phyloP scores from a whole-genome alignment of 53 echinoderm and acorn worm genomes.

The Henricia sp. region DNA sequence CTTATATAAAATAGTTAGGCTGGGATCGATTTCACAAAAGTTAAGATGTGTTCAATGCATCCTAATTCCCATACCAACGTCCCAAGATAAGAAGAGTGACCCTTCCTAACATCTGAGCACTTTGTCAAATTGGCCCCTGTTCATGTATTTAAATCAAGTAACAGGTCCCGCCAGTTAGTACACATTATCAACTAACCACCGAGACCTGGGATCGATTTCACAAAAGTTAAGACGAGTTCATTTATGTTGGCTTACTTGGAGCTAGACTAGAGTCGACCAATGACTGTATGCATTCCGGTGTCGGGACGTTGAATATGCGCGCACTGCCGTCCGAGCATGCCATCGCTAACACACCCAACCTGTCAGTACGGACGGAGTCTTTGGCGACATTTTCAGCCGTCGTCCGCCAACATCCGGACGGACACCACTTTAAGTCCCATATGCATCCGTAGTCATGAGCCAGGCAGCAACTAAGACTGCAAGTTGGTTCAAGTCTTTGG shows the following conservation, averaged over 20 bases:
- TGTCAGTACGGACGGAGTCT: not conserved
- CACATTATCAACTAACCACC: too few relatives aligned
- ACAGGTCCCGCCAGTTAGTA: too few relatives aligned
- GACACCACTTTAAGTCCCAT: conserved; percentile 79
- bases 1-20: too few relatives aligned
- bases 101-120: too few relatives aligned
- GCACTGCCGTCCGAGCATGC: conserved; percentile 70
- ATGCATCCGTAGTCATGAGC: conserved; percentile 67
- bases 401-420: conserved; percentile 67
- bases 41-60: too few relatives aligned
- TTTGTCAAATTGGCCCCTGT: too few relatives aligned
- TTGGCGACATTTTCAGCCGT: not conserved
- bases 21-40: too few relatives aligned
- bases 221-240: too few relatives aligned
- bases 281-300: conserved; percentile 8
- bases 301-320: conserved; percentile 38
- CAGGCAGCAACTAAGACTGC: conserved; percentile 29
- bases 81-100: too few relatives aligned
- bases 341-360: conserved; percentile 64
- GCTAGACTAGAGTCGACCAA: not conserved
- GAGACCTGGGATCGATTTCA: too few relatives aligned
- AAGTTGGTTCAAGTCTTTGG: conserved; percentile 4
- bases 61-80: too few relatives aligned
- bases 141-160: too few relatives aligned
- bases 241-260: conserved; percentile 51